A percentile compares a stretch with the other conserved stretches of the same genome.
Conservation (phyloP, 1,140 invertebrate genomes). For the Drosophila melanogaster region DNA sequence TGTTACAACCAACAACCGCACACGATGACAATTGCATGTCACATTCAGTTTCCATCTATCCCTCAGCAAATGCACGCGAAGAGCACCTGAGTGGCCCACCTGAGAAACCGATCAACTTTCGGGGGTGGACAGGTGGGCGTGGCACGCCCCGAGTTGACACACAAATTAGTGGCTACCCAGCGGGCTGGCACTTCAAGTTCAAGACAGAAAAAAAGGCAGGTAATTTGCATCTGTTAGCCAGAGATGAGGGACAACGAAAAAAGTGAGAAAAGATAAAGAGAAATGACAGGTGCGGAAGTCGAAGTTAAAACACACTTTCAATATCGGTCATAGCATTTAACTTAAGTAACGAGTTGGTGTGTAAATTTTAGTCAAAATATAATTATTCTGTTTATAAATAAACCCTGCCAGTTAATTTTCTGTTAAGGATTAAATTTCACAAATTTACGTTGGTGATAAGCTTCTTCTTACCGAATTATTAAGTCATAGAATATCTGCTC, state of each 20-base stretch:
- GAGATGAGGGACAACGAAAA: conserved; percentile 3
- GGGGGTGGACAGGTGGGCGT: conserved; percentile 22
- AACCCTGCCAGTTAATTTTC: no score
- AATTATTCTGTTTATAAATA: no score
- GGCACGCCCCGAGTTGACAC: conserved; percentile 55
- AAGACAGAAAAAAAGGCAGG: conserved; percentile 27
- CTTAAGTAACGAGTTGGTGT: no score
- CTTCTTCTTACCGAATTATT: neutral
- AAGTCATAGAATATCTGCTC: neutral
- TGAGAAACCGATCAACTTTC: conserved; percentile 22
- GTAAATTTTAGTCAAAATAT: no score
- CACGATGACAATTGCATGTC: conserved; percentile 76
- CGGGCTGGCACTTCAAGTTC: conserved; percentile 69
- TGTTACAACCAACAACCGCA: conserved; percentile 60
- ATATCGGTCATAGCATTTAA: no score
- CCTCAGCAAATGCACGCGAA: conserved; percentile 57
- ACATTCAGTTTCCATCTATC: conserved; percentile 47
- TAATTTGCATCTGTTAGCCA: conserved; percentile 49
- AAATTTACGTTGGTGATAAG: no score
- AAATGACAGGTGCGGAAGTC: neutral
- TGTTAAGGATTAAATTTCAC: no score
- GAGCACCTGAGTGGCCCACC: conserved; percentile 30
- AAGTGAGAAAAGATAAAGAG: conserved; percentile 8
- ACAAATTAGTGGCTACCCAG: conserved; percentile 69
- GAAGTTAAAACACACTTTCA: neutral